These are phyloP conservation scores for Coryphaenoides rupestris DNA, from an alignment of 2,113 vertebrate species.

Conservation along the genomic window DNA sequence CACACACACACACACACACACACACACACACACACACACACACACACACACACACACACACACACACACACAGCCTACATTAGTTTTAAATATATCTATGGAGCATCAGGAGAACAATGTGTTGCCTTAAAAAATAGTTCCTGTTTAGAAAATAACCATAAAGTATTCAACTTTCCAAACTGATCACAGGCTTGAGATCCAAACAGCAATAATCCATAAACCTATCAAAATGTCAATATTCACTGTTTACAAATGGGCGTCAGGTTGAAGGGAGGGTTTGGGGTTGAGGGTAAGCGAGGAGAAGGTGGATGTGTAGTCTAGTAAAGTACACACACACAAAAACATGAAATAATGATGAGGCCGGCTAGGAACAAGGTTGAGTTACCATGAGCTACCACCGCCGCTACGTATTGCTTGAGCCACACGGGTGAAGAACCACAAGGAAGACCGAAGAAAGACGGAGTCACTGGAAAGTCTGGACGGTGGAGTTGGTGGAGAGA, in stretches of 20 bases:
- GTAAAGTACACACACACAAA: constrained; percentile 58
- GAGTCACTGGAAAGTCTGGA: constrained; percentile 18
- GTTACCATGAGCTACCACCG: constrained; percentile 64
- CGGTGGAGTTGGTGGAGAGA: constrained; percentile 20
- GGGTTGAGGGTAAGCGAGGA: constrained; percentile 36
- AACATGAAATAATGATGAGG: constrained; percentile 80
- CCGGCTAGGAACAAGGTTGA: constrained; percentile 63
- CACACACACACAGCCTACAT: background rate
- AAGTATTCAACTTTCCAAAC: too few relatives aligned
- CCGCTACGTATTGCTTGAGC: constrained; percentile 45
- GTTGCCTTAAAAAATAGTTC: too few relatives aligned
- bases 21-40: background rate
- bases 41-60: constrained; percentile 18
- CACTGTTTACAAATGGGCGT: background rate
- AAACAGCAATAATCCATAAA: too few relatives aligned
- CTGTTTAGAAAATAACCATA: too few relatives aligned
- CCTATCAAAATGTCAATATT: background rate
- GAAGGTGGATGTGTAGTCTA: constrained; percentile 52
- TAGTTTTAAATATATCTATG: too few relatives aligned
- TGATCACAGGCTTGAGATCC: too few relatives aligned
- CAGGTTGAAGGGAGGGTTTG: constrained; percentile 25
- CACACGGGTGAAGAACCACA: constrained; percentile 27
- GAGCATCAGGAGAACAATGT: too few relatives aligned
- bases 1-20: too few relatives aligned
- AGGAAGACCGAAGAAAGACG: constrained; percentile 31